These are phyloP conservation scores for Drosophila mimetica DNA, from an alignment of 2,888 invertebrate genomes.

Conservation along the genomic window DNA sequence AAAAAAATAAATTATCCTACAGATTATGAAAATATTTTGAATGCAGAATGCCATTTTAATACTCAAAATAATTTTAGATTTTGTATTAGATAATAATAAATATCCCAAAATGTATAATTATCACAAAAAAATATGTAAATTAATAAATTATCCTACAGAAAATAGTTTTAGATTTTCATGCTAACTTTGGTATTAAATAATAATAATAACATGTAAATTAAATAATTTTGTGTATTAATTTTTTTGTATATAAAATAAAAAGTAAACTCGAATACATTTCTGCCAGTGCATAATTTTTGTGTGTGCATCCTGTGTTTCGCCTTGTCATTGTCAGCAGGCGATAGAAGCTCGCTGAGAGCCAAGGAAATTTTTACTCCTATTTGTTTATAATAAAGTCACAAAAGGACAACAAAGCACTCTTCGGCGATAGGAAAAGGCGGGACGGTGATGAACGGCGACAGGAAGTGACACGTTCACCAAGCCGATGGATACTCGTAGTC, in stretches of 20 bases:
- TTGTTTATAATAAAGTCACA: conserved; percentile 47
- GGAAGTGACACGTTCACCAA: conserved; percentile 38
- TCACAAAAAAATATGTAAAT: too few species aligned
- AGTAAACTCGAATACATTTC: not conserved
- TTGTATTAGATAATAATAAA: too few species aligned
- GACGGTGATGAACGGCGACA: conserved; percentile 38
- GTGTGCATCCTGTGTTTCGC: conserved; percentile 33
- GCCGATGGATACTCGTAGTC: conserved; percentile 17
- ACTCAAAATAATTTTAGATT: not conserved
- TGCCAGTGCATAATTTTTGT: conserved; percentile 5
- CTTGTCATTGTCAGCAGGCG: conserved; percentile 34
- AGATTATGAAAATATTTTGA: too few species aligned
- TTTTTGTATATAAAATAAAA: too few species aligned
- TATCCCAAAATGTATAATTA: too few species aligned
- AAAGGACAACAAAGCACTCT: conserved; percentile 38
- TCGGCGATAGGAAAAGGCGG: conserved; percentile 22
- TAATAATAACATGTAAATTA: too few species aligned
- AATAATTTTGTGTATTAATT: too few species aligned
- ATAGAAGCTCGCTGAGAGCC: conserved; percentile 40
- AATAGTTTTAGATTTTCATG: too few species aligned
- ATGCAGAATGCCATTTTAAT: too few species aligned
- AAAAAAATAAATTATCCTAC: too few species aligned
- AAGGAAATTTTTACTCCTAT: conserved; percentile 41
- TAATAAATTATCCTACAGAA: too few species aligned
- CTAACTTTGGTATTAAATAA: too few species aligned